A percentile compares a stretch with the other conserved stretches of the same genome.
phyloP scores from a whole-genome alignment of 2,888 invertebrate genomes.

The Andrena praecox region DNA sequence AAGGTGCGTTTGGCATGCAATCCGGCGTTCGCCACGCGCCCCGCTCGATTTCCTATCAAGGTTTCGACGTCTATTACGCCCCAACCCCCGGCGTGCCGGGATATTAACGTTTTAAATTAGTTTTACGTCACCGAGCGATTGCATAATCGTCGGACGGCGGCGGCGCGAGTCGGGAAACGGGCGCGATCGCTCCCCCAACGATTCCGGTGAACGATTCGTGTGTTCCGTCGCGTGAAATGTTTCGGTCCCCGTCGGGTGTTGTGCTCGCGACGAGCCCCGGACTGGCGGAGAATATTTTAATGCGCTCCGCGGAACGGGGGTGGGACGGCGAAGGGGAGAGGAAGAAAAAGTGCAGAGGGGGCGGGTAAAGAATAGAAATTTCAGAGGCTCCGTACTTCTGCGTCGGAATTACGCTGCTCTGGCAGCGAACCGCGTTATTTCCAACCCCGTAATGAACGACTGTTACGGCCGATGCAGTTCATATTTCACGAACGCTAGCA shows the following conservation, averaged over 20 bases:
- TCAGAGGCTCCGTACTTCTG: slow-evolving; percentile 27
- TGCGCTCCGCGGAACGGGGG: slow-evolving; percentile 13
- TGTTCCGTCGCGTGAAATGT: neutral
- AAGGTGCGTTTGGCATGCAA: slow-evolving; percentile 31
- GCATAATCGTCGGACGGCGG: slow-evolving; percentile 9
- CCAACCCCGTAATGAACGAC: slow-evolving; percentile 66
- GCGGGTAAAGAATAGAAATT: slow-evolving; percentile 36
- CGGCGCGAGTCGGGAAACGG: neutral
- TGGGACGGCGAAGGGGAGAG: neutral
- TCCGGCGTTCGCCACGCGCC: slow-evolving; percentile 21
- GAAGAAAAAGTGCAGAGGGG: neutral
- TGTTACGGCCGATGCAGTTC: slow-evolving; percentile 54
- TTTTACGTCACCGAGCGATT: slow-evolving; percentile 43
- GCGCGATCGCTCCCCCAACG: neutral
- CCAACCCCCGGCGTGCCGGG: slow-evolving; percentile 3
- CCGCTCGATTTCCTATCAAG: slow-evolving; percentile 38
- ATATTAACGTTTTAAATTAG: slow-evolving; percentile 58
- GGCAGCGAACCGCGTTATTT: slow-evolving; percentile 45
- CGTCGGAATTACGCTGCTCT: slow-evolving; percentile 17
- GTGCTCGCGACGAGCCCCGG: neutral
- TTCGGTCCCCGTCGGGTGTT: neutral
- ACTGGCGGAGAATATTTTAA: slow-evolving; percentile 26
- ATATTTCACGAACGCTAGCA: slow-evolving; percentile 64
- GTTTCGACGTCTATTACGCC: slow-evolving; percentile 37
- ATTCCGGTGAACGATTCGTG: neutral